Evolutionary conservation across 2,888 invertebrate genomes (phyloP), one percentile per base, ranked within the genome.

Genomic region (Parelbella ahira): DNA sequence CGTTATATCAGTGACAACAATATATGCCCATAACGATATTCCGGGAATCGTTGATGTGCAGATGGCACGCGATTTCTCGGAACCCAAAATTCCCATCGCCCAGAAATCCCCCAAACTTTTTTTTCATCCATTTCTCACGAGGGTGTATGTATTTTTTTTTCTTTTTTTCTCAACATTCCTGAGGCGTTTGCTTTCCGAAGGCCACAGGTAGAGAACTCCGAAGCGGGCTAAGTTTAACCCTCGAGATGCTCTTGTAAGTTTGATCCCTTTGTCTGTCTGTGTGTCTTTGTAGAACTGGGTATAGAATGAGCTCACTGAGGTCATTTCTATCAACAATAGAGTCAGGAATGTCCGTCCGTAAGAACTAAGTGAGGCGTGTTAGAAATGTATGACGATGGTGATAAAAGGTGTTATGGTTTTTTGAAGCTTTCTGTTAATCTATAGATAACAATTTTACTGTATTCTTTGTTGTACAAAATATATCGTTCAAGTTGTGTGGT

Each of bases 51-150:
- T 67, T 64, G 65, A 65, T 60, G 61, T 64, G 60, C 56, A 61
- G 59, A 68, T 75, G 78, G 84, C 87, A 87, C 86, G 86, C 81
- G 87, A 83, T 83, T 86, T 82, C 86, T 69, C 50, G 61, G 84
- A 86, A 87, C 61, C 58, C 60, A 69, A 63, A 63, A 71, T 83
- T 86, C 84, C 76, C 87, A 81, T 76, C 67, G 63, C 71, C 63
- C 71, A 69, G 71, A 69, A 41, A 67, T 68, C 62, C 60, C 58
- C n/a, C n/a, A n/a, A n/a, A n/a, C 56, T 49, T 45, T 53, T 70
- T 74, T 28, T 77, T 76, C 73, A 69, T 66, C 49, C 62, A 65
- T 68, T 77, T 77, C 80, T 77, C 80, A 77, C 75, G 74, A 76
- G 81, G 76, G 75, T 72, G 69, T 75, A 60, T 63, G n/a, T n/a